Evolutionary conservation across 2,797 vertebrate genomes (phyloP).

Genomic region (Tragelaphus eurycerus): DNA sequence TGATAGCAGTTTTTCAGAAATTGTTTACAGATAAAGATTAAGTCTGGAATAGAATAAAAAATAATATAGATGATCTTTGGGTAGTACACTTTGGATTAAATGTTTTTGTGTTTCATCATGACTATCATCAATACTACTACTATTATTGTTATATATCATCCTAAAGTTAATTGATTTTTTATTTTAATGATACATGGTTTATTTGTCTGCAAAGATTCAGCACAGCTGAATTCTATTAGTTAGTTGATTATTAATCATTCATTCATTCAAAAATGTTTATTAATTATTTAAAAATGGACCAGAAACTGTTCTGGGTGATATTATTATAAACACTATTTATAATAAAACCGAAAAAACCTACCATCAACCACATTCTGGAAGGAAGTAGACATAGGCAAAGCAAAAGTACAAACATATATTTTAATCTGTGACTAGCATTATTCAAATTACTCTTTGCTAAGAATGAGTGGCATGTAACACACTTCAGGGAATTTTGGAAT

Average conservation of each 20-base stretch:
- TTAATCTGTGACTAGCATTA: background rate
- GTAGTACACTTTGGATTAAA: background rate
- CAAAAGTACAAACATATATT: background rate
- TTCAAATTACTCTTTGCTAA: background rate
- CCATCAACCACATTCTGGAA: background rate
- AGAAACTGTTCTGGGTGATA: background rate
- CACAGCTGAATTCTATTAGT: background rate
- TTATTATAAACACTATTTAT: background rate
- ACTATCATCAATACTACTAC: background rate
- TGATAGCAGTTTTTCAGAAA: background rate
- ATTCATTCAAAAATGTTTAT: background rate
- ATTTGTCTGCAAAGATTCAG: background rate
- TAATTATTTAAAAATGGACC: background rate
- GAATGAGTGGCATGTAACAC: background rate
- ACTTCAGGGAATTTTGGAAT: background rate
- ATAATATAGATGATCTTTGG: background rate
- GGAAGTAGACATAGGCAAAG: background rate
- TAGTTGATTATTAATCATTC: background rate
- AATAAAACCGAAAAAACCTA: background rate
- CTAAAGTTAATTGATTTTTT: background rate
- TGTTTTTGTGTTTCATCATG: background rate
- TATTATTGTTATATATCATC: background rate
- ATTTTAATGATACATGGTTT: background rate
- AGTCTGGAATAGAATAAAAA: background rate
- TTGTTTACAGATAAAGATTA: background rate